Conservation (phyloP, 2,888 invertebrate genomes). For the Machimus rusticus region DNA sequence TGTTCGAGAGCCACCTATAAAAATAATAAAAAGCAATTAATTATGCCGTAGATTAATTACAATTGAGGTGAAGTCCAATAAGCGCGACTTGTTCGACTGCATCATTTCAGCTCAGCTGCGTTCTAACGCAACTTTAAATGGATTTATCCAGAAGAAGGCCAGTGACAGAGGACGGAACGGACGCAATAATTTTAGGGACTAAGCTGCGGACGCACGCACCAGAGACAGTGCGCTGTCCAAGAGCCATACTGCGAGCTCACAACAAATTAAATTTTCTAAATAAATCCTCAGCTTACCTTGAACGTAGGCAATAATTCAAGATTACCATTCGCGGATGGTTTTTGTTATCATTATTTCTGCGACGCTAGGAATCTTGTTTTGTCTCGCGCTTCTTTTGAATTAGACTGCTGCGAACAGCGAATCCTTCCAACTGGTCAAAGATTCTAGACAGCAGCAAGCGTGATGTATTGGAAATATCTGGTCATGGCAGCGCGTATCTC, state of each 20-base stretch:
- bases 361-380: constrained; percentile 18
- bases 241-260: background rate
- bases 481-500: constrained; percentile 2
- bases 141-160: background rate
- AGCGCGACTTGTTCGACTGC: background rate
- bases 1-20: background rate
- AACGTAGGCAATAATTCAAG: constrained; percentile 10
- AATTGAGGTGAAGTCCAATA: constrained; percentile 5
- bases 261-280: constrained; percentile 35
- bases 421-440: background rate
- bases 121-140: background rate
- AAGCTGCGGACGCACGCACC: background rate
- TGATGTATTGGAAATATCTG: constrained; percentile 22
- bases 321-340: constrained; percentile 31
- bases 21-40: constrained; percentile 10
- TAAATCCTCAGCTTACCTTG: constrained; percentile 22
- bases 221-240: background rate
- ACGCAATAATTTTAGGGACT: constrained; percentile 9
- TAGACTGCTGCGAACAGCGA: background rate
- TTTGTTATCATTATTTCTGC: constrained; percentile 22
- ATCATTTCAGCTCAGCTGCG: background rate
- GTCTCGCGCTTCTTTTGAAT: constrained; percentile 34
- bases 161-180: constrained; percentile 10
- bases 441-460: background rate
- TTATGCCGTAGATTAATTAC: constrained; percentile 23